Conservation (phyloP, 2,888 invertebrate species). For the Volucella zonaria region DNA sequence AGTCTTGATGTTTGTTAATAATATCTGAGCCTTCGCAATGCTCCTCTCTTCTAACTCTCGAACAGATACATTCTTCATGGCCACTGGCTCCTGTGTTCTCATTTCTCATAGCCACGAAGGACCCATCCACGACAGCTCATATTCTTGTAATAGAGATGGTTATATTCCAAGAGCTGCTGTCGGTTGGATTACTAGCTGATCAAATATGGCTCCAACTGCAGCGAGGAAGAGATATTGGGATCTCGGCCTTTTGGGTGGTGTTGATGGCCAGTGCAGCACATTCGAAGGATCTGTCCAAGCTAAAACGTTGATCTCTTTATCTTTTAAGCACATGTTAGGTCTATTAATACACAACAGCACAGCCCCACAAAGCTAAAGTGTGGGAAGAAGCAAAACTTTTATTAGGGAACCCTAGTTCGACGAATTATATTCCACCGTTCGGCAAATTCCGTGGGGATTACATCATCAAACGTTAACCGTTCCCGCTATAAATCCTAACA, state of each 20-base stretch:
- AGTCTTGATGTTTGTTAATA: conserved; percentile 18
- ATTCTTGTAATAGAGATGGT: conserved; percentile 25
- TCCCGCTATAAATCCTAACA: too few relatives aligned
- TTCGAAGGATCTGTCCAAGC: conserved; percentile 55
- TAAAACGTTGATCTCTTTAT: conserved; percentile 34
- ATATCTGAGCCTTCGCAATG: background rate
- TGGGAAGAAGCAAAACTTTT: too few relatives aligned
- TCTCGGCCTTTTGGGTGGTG: background rate
- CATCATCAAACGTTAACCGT: too few relatives aligned
- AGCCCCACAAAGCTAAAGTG: too few relatives aligned
- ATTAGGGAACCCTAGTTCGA: too few relatives aligned
- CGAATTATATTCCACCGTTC: too few relatives aligned
- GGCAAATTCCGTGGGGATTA: too few relatives aligned
- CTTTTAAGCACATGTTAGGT: conserved; percentile 14
- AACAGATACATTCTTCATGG: conserved; percentile 18
- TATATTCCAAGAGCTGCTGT: conserved; percentile 51
- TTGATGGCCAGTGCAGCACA: conserved; percentile 28
- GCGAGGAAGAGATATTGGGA: too few relatives aligned
- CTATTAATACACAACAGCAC: background rate
- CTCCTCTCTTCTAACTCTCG: conserved; percentile 22
- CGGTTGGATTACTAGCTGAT: conserved; percentile 41
- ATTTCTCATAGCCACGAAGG: conserved; percentile 27
- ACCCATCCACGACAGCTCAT: conserved; percentile 44
- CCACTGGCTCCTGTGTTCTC: conserved; percentile 24
- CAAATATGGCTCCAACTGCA: too few relatives aligned